Percentiles rank a stretch among this genome's conserved stretches.
phyloP scores from a whole-genome alignment of 2,113 vertebrate genomes.

The Upupa epops region DNA sequence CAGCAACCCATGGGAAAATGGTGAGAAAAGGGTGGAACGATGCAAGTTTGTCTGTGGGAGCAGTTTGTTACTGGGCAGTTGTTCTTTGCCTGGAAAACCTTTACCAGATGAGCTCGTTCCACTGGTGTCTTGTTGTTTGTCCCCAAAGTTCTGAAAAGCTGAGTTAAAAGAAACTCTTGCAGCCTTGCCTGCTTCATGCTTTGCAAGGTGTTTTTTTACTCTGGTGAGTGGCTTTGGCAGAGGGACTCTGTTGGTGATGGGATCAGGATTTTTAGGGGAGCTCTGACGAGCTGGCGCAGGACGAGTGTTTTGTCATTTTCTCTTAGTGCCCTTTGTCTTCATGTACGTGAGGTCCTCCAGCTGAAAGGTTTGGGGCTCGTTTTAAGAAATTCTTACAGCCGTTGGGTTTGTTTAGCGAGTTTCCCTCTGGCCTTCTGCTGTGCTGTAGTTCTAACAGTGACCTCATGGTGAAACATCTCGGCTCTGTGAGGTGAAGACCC shows the following conservation, averaged over 20 bases:
- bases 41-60: conserved; percentile 13
- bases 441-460: not conserved
- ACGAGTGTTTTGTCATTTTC: not conserved
- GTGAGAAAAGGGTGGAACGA: not conserved
- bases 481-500: not conserved
- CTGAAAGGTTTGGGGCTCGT: not conserved
- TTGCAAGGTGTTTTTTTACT: conserved; percentile 3
- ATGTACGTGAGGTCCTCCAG: not conserved
- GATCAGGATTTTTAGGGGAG: not conserved
- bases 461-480: not conserved
- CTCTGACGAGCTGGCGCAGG: not conserved
- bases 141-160: conserved; percentile 33
- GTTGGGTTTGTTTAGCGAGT: not conserved
- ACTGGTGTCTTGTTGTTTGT: not conserved
- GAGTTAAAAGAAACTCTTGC: conserved; percentile 16
- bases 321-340: not conserved
- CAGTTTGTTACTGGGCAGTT: conserved; percentile 31
- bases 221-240: not conserved
- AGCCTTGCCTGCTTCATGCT: not conserved
- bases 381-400: not conserved
- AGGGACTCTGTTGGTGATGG: not conserved
- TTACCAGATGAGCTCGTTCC: too few species aligned
- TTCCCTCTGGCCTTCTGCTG: not conserved
- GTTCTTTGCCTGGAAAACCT: conserved; percentile 62
- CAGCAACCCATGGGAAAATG: not conserved